phyloP scores from a whole-genome alignment of 2,888 invertebrate genomes.

The Cheilosia variabilis region DNA sequence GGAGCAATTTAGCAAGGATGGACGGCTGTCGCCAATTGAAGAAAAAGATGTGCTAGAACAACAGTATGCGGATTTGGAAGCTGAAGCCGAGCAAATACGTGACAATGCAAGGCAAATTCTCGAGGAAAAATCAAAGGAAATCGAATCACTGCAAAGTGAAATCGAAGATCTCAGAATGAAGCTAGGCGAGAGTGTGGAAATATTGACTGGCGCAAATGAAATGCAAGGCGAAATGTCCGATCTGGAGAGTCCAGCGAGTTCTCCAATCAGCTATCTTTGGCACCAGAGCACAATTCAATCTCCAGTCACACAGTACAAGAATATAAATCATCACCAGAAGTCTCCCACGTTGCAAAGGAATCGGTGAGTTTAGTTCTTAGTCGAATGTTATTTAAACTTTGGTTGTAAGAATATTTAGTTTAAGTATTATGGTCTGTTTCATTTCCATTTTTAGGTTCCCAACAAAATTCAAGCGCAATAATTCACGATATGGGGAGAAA shows the following conservation, averaged over 20 bases:
- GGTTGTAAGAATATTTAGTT: background rate
- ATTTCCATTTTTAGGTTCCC: conserved; percentile 39
- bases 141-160: conserved; percentile 84
- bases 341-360: conserved; percentile 41
- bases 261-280: conserved; percentile 84
- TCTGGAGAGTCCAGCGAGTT: conserved; percentile 82
- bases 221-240: conserved; percentile 78
- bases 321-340: conserved; percentile 35
- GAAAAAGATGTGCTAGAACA: conserved; percentile 89
- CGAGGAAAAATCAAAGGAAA: conserved; percentile 85
- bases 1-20: conserved; percentile 87
- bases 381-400: background rate
- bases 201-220: conserved; percentile 81
- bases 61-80: conserved; percentile 89
- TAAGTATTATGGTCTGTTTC: background rate
- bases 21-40: conserved; percentile 90
- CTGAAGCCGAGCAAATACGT: conserved; percentile 87
- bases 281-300: conserved; percentile 84
- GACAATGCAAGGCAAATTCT: conserved; percentile 85
- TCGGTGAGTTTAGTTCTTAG: conserved; percentile 42
- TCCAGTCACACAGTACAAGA: conserved; percentile 76
- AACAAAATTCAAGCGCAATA: conserved; percentile 16
- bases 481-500: conserved; percentile 39
- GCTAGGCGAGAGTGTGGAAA: conserved; percentile 82
- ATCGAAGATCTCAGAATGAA: conserved; percentile 83